Evolutionary conservation across 37 sponge, comb jelly and placozoan species (phyloP), one percentile per base, ranked within the genome.

Genomic region (Cladorhizidae sp.): DNA sequence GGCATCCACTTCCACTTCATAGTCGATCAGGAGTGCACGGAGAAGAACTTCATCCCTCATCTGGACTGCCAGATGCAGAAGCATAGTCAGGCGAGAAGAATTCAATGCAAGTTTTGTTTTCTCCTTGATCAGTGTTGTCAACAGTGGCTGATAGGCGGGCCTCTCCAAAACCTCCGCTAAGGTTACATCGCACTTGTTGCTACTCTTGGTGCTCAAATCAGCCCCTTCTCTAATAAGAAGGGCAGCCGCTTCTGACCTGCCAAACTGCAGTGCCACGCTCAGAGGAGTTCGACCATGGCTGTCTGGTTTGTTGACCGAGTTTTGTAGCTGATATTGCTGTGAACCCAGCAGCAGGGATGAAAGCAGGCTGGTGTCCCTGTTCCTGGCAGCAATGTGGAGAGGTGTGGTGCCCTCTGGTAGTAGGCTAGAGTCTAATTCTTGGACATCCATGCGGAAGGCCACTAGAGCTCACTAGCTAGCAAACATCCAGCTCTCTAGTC

Each of bases 301-400:
- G 58, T 89, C 85, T 9, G 20, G 41, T 40, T 38, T 54, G 61
- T 89, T 75, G 29, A 89, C 41, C 25, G 21, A 2, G 18, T 36
- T 1, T 7, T 58, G 17, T 3, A 18, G 61, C 26, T 52, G 55
- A 26, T 39, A 11, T 3, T 38, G 52, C 2, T 40, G 40, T 43
- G 54, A 11, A 20, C 33, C 39, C 31, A 89, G 63, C 33, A 83
- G 58, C 51, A 45, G 31, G 49, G 49, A 45, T 7, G 40, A 26
- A 1, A 89, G 51, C 0, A 59, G 17, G 12, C 58, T 11, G 26
- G 58, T 57, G 28, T 83, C 65, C 23, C 65, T 41, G 20, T 63
- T 69, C 12, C 74, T 78, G 61, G 79, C 89, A 1, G 80, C 89
- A 39, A 83, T 54, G 67, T 89, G 89, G 29, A 89, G 61, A 11